Evolutionary conservation across 2,797 vertebrate genomes (phyloP), one percentile per base, ranked within the genome.

Genomic region (Danio aesculapii): DNA sequence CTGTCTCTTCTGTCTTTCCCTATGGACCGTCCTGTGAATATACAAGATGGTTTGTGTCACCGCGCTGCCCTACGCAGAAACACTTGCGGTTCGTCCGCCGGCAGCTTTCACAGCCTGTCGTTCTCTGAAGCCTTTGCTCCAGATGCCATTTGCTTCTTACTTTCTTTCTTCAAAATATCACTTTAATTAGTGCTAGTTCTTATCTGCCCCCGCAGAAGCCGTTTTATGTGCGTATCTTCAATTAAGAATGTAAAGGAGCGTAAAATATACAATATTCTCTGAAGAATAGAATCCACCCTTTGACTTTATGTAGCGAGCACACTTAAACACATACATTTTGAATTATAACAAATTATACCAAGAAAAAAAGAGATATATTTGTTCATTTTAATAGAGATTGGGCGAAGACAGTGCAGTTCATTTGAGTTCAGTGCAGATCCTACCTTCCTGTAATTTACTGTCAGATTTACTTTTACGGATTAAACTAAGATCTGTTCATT

Each of bases 1-100:
- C 78, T 76, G 84, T 85, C 79, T 75, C 73, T 41, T 70, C 79
- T 75, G 76, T 68, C 76, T 85, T 69, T 85, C 84, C 84, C 78
- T 70, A 62, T 70, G 78, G 81, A 81, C 81, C 64, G 50, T 80
- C 58, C 73, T 80, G 73, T 81, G 73, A 77, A 85, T 83, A 74
- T 83, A 83, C 78, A 81, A 64, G 79, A 80, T 73, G 75, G 69
- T 41, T 67, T 69, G 63, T 81, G 78, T 85, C 81, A 82, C 78
- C 5, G 63, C 62, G 46, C 69, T 57, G 78, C 44, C 58, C 62
- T 69, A 63, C 13, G 50, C 73, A 77, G 61, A 64, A 71, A 64
- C 43, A 50, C 63, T 72, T 75, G 61, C 57, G 12, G 47, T 30
- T 55, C 19, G 3, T 59, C 50, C 10, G 8, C 43, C 6, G 4